These are phyloP conservation scores for Salminus brasiliensis DNA, from an alignment of 2,113 vertebrate species.

Conservation along the genomic window DNA sequence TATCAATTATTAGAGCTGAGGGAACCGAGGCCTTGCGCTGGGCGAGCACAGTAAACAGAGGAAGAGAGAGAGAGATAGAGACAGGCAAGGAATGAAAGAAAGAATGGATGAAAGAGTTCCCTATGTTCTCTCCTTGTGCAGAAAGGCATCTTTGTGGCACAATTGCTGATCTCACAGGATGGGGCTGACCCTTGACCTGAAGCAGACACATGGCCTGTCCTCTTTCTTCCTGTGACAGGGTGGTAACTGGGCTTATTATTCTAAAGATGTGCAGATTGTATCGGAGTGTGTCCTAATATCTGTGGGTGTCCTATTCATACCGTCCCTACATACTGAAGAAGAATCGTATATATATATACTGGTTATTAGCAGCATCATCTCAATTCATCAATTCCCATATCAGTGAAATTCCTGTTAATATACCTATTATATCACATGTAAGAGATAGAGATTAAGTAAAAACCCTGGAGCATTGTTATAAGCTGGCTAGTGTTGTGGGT, in stretches of 20 bases:
- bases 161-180: constrained; percentile 55
- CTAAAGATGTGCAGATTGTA: constrained; percentile 38
- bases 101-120: constrained; percentile 29
- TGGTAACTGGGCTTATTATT: constrained; percentile 44
- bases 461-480: too few relatives aligned
- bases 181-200: constrained; percentile 63
- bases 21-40: constrained; percentile 27
- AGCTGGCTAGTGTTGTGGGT: too few relatives aligned
- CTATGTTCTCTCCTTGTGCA: constrained; percentile 31
- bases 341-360: too few relatives aligned
- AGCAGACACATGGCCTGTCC: constrained; percentile 41
- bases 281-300: constrained; percentile 53
- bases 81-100: constrained; percentile 47
- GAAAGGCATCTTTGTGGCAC: constrained; percentile 70
- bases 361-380: too few relatives aligned
- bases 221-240: constrained; percentile 61
- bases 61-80: constrained; percentile 21
- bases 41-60: constrained; percentile 9
- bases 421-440: too few relatives aligned
- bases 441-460: too few relatives aligned
- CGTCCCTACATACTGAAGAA: constrained; percentile 47
- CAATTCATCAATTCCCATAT: too few relatives aligned
- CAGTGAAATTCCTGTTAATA: too few relatives aligned
- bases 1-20: constrained; percentile 51
- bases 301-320: constrained; percentile 37